Percentiles rank a stretch among this genome's conserved stretches.
phyloP scores from a whole-genome alignment of 2,888 invertebrate species.

The Nysson spinosus region DNA sequence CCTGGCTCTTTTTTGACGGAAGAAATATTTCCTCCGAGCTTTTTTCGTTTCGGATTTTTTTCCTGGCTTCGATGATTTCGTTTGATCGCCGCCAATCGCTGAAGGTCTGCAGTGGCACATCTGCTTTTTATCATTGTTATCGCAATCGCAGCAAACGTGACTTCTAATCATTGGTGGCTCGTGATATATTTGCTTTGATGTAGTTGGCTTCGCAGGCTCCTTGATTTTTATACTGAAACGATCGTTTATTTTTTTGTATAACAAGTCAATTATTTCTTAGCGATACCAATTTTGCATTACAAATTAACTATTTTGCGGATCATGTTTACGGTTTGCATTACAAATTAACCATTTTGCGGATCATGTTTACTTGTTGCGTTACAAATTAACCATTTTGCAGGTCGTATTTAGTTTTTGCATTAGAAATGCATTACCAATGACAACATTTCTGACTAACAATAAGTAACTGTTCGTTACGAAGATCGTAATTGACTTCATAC shows the following conservation, averaged over 20 bases:
- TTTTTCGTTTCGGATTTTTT: background rate
- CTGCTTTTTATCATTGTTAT: background rate
- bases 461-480: constrained; percentile 12
- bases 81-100: background rate
- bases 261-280: too few species aligned
- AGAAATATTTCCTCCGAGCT: constrained; percentile 5
- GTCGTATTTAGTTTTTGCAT: too few species aligned
- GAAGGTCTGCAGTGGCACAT: background rate
- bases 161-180: background rate
- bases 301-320: too few species aligned
- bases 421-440: too few species aligned
- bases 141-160: constrained; percentile 34
- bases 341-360: too few species aligned
- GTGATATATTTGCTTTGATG: background rate
- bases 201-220: background rate
- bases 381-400: too few species aligned
- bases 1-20: constrained; percentile 3
- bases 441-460: constrained; percentile 4
- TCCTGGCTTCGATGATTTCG: background rate
- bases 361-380: too few species aligned
- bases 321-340: too few species aligned
- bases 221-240: constrained; percentile 11
- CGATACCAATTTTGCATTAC: too few species aligned
- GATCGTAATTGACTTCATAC: constrained; percentile 32
- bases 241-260: too few species aligned